Evolutionary conservation across 2,797 vertebrate species (phyloP), one percentile per base, ranked within the genome.

Genomic region (Zenarchopterus dispar): DNA sequence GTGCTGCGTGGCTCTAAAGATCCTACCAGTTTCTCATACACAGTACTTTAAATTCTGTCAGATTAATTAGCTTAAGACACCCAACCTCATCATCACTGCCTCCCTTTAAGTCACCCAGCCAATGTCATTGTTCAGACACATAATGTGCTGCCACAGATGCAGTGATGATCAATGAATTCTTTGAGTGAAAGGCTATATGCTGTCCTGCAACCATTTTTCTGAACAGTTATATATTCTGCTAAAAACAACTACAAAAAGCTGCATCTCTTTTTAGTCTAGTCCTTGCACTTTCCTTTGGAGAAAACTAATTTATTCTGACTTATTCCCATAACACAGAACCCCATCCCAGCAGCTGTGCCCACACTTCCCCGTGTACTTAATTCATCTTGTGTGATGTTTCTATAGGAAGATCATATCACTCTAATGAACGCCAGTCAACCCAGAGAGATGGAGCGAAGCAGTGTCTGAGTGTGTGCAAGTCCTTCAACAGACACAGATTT

Each of bases 21-120:
- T 80, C 75, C 75, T 85, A 77, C 80, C 78, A 85, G 80, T 68
- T 85, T 73, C 56, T 73, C 55, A 69, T 70, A 82, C 73, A 78
- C 75, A 76, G 72, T 70, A 62, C 64, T 80, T 84, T 89, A 55
- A 75, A 71, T 84, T 88, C 84, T 67, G 84, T 91, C 89, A 88
- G 83, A 84, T 88, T 93, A 93, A 94, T 93, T 93, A 90, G 89
- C 88, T 84, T 33, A 43, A 89, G 70, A 88, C 80, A 84, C 82
- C 81, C 68, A 74, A 60, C 77, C 71, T 77, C 62, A 72, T 89
- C 64, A 74, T 92, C 93, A 92, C 91, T 92, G 92, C 86, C 84
- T 91, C 70, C 72, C 83, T 89, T 87, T 88, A 84, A 90, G 81
- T 80, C 68, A 71, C 73, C 64, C 81, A 74, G 83, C 83, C 88